Evolutionary conservation across 2,888 invertebrate species (phyloP), one percentile per base, ranked within the genome.

Genomic region (Parnassius mnemosyne): DNA sequence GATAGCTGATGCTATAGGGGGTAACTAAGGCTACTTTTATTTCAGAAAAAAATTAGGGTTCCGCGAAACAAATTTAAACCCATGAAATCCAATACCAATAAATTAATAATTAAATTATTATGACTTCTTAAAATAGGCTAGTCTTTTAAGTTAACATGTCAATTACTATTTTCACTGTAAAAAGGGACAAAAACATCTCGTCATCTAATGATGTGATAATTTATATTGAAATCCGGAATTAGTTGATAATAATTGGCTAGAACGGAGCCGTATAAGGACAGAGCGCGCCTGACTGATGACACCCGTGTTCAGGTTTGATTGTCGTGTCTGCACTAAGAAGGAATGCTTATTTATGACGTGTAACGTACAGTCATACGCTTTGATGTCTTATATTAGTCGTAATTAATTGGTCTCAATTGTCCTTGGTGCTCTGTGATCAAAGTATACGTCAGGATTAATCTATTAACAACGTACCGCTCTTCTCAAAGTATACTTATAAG

Each of bases 401-500:
- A 60, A 55, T 55, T 55, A 60, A 55, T 55, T 60, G 60, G n/a
- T 47, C 50, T n/a, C 54, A 60, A 60, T 60, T 55, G 50, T 54
- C 60, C 50, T 55, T 55, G 60, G 43, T 55, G 34, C 55, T 25
- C 10, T 55, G 13, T 13, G 43, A 41, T 55, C 60, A 60, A 55
- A 51, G 54, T 42, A 49, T 25, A 60, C 50, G 55, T 44, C 55
- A 51, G 25, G 11, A 55, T 55, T 60, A 20, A 60, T 55, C 55
- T 55, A 60, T 53, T 47, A 53, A 42, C 12, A 53, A 42, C 10
- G 11, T 13, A 13, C 49, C 7, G 3, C 10, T 11, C 10, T 43
- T 11, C 11, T 43, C 11, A 10, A 43, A 43, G 5, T 34, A 34
- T 16, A 16, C 1, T n/a, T 34, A 34, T 34, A 34, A 34, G 34